A percentile compares a stretch with the other conserved stretches of the same genome.
Evolutionary conservation across 35 echinoderm and acorn worm genomes (phyloP).

Genomic region (Apostichopus japonicus): DNA sequence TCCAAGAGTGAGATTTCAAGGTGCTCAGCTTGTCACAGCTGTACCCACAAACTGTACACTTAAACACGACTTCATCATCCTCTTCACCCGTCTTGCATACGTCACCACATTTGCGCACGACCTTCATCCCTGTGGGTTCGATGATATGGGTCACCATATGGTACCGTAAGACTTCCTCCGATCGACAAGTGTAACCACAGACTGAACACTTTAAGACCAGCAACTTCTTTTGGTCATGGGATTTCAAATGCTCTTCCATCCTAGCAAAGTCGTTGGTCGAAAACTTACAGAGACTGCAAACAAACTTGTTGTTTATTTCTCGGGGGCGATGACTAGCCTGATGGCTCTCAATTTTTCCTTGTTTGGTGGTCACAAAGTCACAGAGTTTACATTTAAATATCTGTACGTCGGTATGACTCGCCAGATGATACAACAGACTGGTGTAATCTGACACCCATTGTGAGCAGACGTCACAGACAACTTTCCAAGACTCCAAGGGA

Average conservation of each 20-base stretch:
- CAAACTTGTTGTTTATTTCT: conserved; percentile 63
- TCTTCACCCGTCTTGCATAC: background rate
- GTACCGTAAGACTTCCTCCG: conserved; percentile 62
- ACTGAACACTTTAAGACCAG: conserved; percentile 91
- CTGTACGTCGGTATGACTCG: conserved; percentile 72
- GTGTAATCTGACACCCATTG: conserved; percentile 60
- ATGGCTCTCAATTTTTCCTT: conserved; percentile 70
- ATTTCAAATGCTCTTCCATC: conserved; percentile 81
- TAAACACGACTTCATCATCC: conserved; percentile 53
- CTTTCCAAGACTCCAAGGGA: conserved; percentile 43
- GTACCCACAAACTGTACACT: conserved; percentile 92
- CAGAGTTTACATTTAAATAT: conserved; percentile 96
- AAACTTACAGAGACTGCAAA: conserved; percentile 80
- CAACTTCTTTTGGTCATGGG: conserved; percentile 70
- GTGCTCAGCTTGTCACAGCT: conserved; percentile 91
- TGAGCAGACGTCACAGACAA: conserved; percentile 83
- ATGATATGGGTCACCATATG: conserved; percentile 94
- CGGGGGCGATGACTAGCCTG: conserved; percentile 30
- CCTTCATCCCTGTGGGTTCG: conserved; percentile 10
- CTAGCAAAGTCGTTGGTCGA: conserved; percentile 55
- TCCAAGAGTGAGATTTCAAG: conserved; percentile 95
- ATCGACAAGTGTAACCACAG: conserved; percentile 83
- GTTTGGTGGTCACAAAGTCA: conserved; percentile 90
- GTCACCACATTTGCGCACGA: background rate
- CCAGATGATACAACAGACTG: conserved; percentile 81